These are phyloP conservation scores for Accipiter cooperii DNA, from an alignment of 2,113 vertebrate species.

Conservation along the genomic window DNA sequence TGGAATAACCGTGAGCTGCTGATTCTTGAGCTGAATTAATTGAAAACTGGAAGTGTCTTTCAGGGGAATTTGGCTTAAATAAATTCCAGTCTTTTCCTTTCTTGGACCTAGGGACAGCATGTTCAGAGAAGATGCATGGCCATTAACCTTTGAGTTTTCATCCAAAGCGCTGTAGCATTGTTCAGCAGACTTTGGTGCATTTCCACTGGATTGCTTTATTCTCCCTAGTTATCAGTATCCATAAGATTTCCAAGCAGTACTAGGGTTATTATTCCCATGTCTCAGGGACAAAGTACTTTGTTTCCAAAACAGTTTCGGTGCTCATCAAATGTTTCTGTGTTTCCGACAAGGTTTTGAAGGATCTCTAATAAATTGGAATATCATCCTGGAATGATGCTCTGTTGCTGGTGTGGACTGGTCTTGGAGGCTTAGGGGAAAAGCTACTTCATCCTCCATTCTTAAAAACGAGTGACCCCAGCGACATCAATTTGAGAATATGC, in stretches of 20 bases:
- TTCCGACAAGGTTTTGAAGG: background rate
- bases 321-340: background rate
- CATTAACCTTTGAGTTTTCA: background rate
- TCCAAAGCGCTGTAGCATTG: background rate
- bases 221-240: background rate
- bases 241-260: background rate
- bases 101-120: background rate
- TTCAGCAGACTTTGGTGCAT: background rate
- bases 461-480: background rate
- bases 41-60: background rate
- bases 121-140: background rate
- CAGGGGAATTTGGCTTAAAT: background rate
- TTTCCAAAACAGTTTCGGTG: background rate
- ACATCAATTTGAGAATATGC: background rate
- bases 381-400: too few species aligned
- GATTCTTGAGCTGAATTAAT: background rate
- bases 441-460: background rate
- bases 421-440: background rate
- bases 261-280: background rate
- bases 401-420: background rate
- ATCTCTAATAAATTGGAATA: background rate
- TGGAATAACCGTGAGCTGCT: background rate
- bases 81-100: background rate
- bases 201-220: background rate
- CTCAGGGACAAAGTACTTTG: background rate